Base-by-base conservation (phyloP, 2,797 vertebrate genomes). In the Tapirus indicus region DNA sequence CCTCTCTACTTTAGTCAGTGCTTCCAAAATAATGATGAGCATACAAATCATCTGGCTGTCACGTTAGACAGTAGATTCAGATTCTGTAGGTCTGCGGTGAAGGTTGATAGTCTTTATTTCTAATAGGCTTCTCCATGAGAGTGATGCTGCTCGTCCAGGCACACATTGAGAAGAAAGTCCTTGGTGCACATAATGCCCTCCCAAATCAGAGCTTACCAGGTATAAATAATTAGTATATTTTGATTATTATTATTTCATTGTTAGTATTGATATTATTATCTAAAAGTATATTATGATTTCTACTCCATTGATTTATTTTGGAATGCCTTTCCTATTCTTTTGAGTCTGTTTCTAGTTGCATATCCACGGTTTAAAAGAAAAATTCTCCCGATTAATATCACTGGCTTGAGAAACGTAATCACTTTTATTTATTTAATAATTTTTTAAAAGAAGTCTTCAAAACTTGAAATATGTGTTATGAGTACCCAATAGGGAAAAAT, bases 341-440 rank as follows among this genome's bases (percentile, higher is more conserved):
- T 25, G 80, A 89, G 54, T 44, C 21, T 75, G 18, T 79, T 80
- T 82, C 25, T 79, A 85, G 38, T 13, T 83, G 17, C 77, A n/a
- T 64, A 82, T 23, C 25, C 49, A 85, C 17, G 92, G 41, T 84
- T 62, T 56, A 56, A 95, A 74, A 69, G 56, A 32, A 62, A 69
- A 56, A 72, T 52, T 56, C 7, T 75, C 49, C 7, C 69, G 14
- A 88, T 75, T 60, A 49, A 60, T 71, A 75, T 47, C 69, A 41
- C 3, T 56, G 32, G 18, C 35, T 90, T 71, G 54, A 38, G 38
- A 90, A 92, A 86, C 32, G 4, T 21, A 77, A 29, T 58, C 17
- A 60, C 27, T 66, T 83, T 56, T n/a, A 44, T 27, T 69, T 62
- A 54, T 56, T 64, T 71, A 79, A 84, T 93, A 68, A 35, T 58